Base-by-base conservation (phyloP, 2,888 invertebrate species). In the Melinopterus prodromus region DNA sequence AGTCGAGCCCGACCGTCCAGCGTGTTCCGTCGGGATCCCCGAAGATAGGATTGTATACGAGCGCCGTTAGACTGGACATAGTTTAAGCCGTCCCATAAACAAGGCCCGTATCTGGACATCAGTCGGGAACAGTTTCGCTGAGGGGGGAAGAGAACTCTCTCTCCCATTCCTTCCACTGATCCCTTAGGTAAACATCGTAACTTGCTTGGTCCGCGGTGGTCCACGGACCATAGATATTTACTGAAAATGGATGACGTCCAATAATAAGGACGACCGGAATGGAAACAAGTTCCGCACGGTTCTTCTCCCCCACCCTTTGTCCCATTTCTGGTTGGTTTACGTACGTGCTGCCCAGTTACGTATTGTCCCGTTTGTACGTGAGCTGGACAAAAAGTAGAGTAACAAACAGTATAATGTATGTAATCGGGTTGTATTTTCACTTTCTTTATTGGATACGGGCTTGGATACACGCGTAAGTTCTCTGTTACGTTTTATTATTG, bases 1-100 rank as follows among this genome's bases (percentile, higher is more conserved):
- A 85, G 85, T 85, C 84, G 84, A 81, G 83, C 82, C 86, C 84
- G 84, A 81, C 83, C 82, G 86, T 86, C 84, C 86, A 86, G 87
- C 89, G 85, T 86, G 53, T 53, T 53, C 53, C 53, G 53, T 53
- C 53, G 53, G 86, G 89, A 88, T 88, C 88, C 88, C 87, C 87
- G 87, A 88, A 88, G 89, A 89, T 89, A 89, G 89, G 88, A 88
- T 89, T 89, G 89, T 89, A 89, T 89, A 89, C 88, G 89, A 88
- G 89, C 87, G 87, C 88, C 88, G 89, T 89, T 89, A 89, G 89
- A 88, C 88, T 88, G 89, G 89, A 89, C 89, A 88, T 89, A 89
- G 89, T 89, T 89, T 89, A 89, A 89, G 89, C 89, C 89, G 87
- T 89, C 88, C 86, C 89, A 89, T 89, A 89, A 89, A 89, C 88